Evolutionary conservation across 23 tunicate species (phyloP).

Genomic region (Trididemnum nubilum): DNA sequence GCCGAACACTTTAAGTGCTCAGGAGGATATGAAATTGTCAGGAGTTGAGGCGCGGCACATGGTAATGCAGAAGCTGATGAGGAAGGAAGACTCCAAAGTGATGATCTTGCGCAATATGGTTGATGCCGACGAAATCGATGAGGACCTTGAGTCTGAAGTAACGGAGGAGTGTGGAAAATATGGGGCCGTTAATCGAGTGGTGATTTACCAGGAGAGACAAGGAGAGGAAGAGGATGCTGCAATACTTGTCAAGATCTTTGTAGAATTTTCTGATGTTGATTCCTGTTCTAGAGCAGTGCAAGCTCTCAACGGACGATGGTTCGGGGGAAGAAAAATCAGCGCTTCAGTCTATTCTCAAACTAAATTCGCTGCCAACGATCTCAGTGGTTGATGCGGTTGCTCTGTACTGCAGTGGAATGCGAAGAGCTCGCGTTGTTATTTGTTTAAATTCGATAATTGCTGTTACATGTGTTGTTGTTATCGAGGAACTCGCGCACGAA

Average conservation of each 20-base stretch:
- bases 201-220: conserved; percentile 89
- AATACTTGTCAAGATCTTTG: conserved; percentile 77
- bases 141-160: conserved; percentile 74
- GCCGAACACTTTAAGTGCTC: conserved; percentile 74
- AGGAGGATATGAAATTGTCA: conserved; percentile 63
- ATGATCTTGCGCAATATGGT: conserved; percentile 84
- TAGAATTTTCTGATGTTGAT: conserved; percentile 39
- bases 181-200: conserved; percentile 74
- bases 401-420: too few relatives aligned
- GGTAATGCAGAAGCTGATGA: conserved; percentile 79
- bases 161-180: conserved; percentile 90
- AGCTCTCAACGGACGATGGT: conserved; percentile 81
- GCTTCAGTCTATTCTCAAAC: conserved; percentile 58
- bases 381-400: conserved; percentile 56
- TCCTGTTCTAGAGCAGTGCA: conserved; percentile 45
- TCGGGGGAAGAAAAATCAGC: conserved; percentile 74
- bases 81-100: conserved; percentile 49
- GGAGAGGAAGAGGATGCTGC: conserved; percentile 68
- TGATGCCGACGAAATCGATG: conserved; percentile 73
- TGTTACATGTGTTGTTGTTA: too few relatives aligned
- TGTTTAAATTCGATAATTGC: too few relatives aligned
- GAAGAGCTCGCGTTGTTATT: too few relatives aligned
- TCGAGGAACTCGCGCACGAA: too few relatives aligned
- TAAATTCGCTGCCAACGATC: conserved; percentile 57
- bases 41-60: conserved; percentile 70